A percentile compares a stretch with the other conserved stretches of the same genome.
These are phyloP conservation scores for Marcusenius ussheri DNA, from an alignment of 2,113 vertebrate species.

Conservation along the genomic window DNA sequence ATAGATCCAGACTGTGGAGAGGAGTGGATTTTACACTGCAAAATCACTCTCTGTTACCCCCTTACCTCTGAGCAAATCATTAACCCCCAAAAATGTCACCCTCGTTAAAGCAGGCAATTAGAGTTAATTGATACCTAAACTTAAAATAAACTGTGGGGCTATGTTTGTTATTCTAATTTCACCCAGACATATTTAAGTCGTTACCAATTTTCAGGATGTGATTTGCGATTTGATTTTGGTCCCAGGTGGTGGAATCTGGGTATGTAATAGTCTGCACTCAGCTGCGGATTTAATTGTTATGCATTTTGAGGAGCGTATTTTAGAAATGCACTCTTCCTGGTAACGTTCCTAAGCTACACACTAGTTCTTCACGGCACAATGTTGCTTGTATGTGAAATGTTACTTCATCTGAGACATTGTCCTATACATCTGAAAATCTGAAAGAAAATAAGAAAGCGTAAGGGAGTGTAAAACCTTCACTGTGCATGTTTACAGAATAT, in stretches of 20 bases:
- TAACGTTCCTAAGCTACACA: neutral
- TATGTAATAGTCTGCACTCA: neutral
- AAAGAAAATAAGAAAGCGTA: neutral
- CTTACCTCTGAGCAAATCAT: slow-evolving; percentile 41
- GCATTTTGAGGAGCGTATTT: neutral
- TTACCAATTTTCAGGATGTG: slow-evolving; percentile 42
- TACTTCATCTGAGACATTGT: neutral
- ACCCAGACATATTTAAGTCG: slow-evolving; percentile 39
- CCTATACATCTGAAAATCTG: neutral
- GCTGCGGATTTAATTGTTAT: neutral
- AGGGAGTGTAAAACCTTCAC: neutral
- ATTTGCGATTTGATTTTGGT: slow-evolving; percentile 24
- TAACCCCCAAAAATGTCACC: slow-evolving; percentile 57
- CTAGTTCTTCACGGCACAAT: neutral
- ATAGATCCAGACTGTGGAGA: slow-evolving; percentile 23
- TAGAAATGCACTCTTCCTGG: neutral
- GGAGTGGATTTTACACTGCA: slow-evolving; percentile 30
- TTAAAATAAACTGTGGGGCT: slow-evolving; percentile 57
- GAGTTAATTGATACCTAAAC: slow-evolving; percentile 55
- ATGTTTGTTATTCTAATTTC: slow-evolving; percentile 54
- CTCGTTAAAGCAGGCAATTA: slow-evolving; percentile 58
- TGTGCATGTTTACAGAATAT: neutral
- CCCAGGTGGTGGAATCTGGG: neutral
- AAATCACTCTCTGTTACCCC: slow-evolving; percentile 27
- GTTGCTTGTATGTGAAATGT: neutral